Percentiles rank a stretch among this genome's conserved stretches.
phyloP scores from a whole-genome alignment of 2,797 vertebrate species.

The Leucoraja ocellata region DNA sequence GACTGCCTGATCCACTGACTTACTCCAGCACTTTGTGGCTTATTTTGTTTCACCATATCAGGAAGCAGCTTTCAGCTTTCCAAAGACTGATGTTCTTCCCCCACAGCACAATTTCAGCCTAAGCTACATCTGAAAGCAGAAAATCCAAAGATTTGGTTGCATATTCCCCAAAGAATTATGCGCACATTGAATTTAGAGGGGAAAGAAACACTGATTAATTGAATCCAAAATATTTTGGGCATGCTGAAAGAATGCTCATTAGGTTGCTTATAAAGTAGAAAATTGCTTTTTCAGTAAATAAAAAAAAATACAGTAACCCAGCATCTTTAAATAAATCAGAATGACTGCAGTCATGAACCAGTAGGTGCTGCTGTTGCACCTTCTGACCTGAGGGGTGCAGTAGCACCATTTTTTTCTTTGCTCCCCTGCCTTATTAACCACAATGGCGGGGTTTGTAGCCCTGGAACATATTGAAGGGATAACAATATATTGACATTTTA shows the following conservation, averaged over 20 bases:
- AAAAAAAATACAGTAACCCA: not conserved
- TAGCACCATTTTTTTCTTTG: not conserved
- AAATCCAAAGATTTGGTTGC: not conserved
- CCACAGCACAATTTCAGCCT: not conserved
- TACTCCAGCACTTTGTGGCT: too few relatives aligned
- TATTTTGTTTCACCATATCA: too few relatives aligned
- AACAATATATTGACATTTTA: constrained; percentile 34
- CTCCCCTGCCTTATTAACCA: not conserved
- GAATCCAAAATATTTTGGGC: not conserved
- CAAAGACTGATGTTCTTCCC: not conserved
- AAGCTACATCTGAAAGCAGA: not conserved
- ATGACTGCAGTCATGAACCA: not conserved
- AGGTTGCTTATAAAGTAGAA: not conserved
- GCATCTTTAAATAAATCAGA: not conserved
- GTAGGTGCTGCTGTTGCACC: constrained; percentile 35
- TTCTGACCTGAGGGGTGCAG: constrained; percentile 22
- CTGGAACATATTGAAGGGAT: constrained; percentile 17
- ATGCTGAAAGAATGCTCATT: not conserved
- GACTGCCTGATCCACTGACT: too few relatives aligned
- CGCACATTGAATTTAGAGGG: not conserved
- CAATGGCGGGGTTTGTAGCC: constrained; percentile 6
- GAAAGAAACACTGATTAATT: not conserved
- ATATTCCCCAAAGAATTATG: too few relatives aligned
- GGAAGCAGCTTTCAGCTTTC: not conserved
- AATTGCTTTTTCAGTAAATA: not conserved